Evolutionary conservation across 1,140 invertebrate species (phyloP), one percentile per base, ranked within the genome.

Genomic region (Protaetia brevitarsis): DNA sequence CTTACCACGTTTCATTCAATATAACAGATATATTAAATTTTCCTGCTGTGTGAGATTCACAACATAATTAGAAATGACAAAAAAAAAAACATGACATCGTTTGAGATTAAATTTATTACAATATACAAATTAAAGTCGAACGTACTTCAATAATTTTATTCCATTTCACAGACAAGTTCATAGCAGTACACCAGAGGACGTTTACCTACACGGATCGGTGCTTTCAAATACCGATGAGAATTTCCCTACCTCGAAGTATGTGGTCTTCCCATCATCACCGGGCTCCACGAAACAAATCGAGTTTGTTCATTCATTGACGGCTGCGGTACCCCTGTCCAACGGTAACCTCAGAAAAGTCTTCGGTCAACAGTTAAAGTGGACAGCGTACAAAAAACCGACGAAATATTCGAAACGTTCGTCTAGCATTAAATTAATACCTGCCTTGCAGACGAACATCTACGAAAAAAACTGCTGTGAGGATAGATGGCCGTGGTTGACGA

Each of bases 391-490:
- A 51, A 51, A 51, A 51, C 41, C 41, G 41, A 51, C 41, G 16
- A 51, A 51, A 19, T 51, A 51, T 51, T 51, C 26, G 13, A 51
- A 51, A 51, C 41, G 26, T 26, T 23, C 41, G 8, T 16, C 41
- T 3, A 19, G 16, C 41, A 51, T 51, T 51, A 51, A 51, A 51
- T 51, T 51, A 51, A 51, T 23, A 23, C 19, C 41, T 51, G 21
- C 41, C 21, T 51, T 51, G 41, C 21, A 51, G 41, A 51, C 41
- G 21, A 51, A 51, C 41, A 37, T 37, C 34, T 37, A 37, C 16
- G 41, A 51, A 6, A 51, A 51, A 51, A 51, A 51, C 19, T 51
- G 41, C 41, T 51, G 41, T 23, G 41, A 51, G 41, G 41, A 23
- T 51, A 23, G 41, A 51, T 51, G 41, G 41, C 19, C 13, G 41